phyloP scores from a whole-genome alignment of 1,140 invertebrate species.

The Capitella teleta region DNA sequence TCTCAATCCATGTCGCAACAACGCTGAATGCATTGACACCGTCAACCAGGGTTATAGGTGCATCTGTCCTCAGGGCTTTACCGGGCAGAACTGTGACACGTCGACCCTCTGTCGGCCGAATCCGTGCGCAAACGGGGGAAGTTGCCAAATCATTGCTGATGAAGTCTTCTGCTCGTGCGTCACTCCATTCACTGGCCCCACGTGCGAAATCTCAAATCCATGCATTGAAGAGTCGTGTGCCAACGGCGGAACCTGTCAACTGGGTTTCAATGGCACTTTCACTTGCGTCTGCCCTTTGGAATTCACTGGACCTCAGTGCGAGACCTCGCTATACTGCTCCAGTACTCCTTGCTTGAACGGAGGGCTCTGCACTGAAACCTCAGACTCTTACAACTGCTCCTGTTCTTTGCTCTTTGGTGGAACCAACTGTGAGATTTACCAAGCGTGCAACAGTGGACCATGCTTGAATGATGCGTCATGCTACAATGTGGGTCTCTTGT shows the following conservation, averaged over 20 bases:
- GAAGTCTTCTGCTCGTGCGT: background rate
- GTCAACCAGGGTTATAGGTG: no score
- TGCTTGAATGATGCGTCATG: no score
- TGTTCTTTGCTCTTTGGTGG: no score
- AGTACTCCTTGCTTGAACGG: conserved; percentile 8
- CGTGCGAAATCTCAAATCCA: conserved; percentile 8
- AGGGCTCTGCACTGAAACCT: background rate
- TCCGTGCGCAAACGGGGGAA: conserved; percentile 20
- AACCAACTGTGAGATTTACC: no score
- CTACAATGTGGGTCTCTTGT: no score
- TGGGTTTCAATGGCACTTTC: no score
- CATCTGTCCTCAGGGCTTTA: conserved; percentile 17
- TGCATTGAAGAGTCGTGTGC: conserved; percentile 21
- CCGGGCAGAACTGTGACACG: conserved; percentile 18
- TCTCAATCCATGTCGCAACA: no score
- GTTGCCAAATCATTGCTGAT: conserved; percentile 6
- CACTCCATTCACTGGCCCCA: background rate
- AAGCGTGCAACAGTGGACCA: no score
- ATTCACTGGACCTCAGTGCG: conserved; percentile 32
- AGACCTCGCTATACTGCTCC: conserved; percentile 14
- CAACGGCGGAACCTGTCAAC: conserved; percentile 15
- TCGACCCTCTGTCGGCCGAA: conserved; percentile 13
- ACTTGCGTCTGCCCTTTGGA: no score
- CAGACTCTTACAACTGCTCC: no score
- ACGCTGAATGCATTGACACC: no score